Percentiles rank a stretch among this genome's conserved stretches.
These are phyloP conservation scores for Pterois miles DNA, from an alignment of 2,797 vertebrate genomes.

Conservation along the genomic window DNA sequence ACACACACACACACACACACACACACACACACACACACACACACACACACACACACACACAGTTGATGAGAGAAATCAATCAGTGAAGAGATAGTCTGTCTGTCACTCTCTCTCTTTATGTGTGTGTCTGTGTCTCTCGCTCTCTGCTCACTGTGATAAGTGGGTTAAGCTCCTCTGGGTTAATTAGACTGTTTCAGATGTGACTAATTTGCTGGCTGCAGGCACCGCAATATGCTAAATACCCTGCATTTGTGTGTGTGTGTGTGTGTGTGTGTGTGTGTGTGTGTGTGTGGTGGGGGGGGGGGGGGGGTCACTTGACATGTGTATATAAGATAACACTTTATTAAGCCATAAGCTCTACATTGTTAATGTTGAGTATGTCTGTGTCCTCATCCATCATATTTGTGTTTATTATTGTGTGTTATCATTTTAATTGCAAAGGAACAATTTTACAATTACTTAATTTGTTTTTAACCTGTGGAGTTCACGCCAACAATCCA, in stretches of 20 bases:
- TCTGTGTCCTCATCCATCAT: conserved; percentile 7
- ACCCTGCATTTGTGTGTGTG: conserved; percentile 20
- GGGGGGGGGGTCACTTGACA: not conserved
- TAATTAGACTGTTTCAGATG: conserved; percentile 86
- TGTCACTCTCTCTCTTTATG: conserved; percentile 18
- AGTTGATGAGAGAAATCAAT: conserved; percentile 60
- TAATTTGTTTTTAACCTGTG: not conserved
- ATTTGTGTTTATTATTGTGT: conserved; percentile 10
- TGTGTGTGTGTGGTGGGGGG: not conserved
- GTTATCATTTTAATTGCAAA: not conserved
- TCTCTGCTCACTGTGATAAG: conserved; percentile 77
- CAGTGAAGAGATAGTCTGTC: conserved; percentile 45
- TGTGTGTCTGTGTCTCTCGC: conserved; percentile 44
- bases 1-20: conserved; percentile 5
- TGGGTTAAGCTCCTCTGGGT: conserved; percentile 82
- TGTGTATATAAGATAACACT: conserved; percentile 33
- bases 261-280: conserved; percentile 12
- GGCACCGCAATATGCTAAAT: conserved; percentile 79
- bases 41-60: conserved; percentile 3
- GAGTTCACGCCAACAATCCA: not conserved
- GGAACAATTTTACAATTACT: not conserved
- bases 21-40: not conserved
- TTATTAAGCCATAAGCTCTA: conserved; percentile 10
- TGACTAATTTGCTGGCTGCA: conserved; percentile 84
- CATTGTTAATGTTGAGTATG: conserved; percentile 3